Conservation (phyloP, 92 coral and sea anemone species). For the Epizoanthus ramosus region DNA sequence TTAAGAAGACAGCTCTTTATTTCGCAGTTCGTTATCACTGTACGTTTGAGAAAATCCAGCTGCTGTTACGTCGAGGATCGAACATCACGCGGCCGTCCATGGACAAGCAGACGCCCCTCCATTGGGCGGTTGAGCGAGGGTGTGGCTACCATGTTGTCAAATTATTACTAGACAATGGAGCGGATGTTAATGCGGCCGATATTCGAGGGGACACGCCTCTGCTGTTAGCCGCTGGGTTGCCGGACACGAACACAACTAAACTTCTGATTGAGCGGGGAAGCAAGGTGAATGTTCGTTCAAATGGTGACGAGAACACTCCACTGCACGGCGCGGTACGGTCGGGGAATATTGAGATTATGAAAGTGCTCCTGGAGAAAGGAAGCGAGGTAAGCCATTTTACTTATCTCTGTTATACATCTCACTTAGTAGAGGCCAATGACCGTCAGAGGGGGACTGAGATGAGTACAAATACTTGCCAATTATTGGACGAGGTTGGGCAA, state of each 20-base stretch:
- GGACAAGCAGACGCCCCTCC: constrained; percentile 44
- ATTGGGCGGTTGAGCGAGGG: constrained; percentile 40
- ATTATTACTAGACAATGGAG: constrained; percentile 30
- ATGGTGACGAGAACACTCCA: constrained; percentile 31
- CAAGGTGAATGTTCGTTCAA: constrained; percentile 37
- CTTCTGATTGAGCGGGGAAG: constrained; percentile 35
- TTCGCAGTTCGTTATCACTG: constrained; percentile 38
- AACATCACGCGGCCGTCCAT: constrained; percentile 13
- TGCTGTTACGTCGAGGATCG: constrained; percentile 29
- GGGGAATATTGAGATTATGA: constrained; percentile 25
- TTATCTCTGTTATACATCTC: neutral
- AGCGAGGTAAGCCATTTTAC: constrained; percentile 20
- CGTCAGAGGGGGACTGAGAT: no score
- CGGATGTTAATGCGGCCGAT: constrained; percentile 32
- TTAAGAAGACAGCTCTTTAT: constrained; percentile 42
- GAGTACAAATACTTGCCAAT: no score
- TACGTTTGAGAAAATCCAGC: constrained; percentile 27
- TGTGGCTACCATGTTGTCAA: constrained; percentile 31
- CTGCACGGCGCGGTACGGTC: constrained; percentile 19
- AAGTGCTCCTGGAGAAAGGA: constrained; percentile 35
- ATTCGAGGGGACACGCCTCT: constrained; percentile 42
- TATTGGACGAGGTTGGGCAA: no score
- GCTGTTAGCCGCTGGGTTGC: constrained; percentile 35
- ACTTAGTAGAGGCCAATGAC: no score
- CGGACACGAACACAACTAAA: constrained; percentile 37